Evolutionary conservation across 2,888 invertebrate species (phyloP), one percentile per base, ranked within the genome.

Genomic region (Spodoptera littoralis): DNA sequence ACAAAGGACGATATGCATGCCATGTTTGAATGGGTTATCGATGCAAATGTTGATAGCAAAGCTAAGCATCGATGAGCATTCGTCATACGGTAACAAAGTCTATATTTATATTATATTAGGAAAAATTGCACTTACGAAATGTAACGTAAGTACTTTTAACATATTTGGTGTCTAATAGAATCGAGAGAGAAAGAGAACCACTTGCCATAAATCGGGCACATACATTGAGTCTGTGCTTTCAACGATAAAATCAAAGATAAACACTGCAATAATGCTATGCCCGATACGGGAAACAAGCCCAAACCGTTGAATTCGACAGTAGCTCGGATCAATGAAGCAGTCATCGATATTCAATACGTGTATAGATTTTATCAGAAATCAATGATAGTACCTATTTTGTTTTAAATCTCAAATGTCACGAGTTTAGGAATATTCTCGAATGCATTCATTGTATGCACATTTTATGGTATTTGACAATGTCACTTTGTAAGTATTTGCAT

Each of bases 1-100:
- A 72, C 71, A 74, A 74, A 65, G 64, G 74, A 46, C 6, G 50
- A n/a, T 6, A 43, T 45, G 64, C 53, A 57, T 57, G 53, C 13
- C 30, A 11, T 22, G 51, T 58, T 60, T 45, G 46, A 70, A 60
- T 58, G 48, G n/a, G 9, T n/a, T 54, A 51, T 67, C 27, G 63
- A 64, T 57, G 57, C 48, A 51, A 69, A 63, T 53, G 54, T 60
- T 49, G 60, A 43, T 45, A 53, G 56, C 44, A 45, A 2, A 1
- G 9, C 49, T 11, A n/a, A 27, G 41, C 43, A 53, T 60, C 30
- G 50, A 60, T 53, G 56, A 11, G 49, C 52, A 71, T 57, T 53
- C n/a, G 49, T 48, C 52, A 66, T 57, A 62, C 27, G 30, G 9
- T 36, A 1, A 36, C 36, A 36, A 36, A 5, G 9, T 4, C 27